Base-by-base conservation (phyloP, 1,140 invertebrate genomes). In the Apis florea region DNA sequence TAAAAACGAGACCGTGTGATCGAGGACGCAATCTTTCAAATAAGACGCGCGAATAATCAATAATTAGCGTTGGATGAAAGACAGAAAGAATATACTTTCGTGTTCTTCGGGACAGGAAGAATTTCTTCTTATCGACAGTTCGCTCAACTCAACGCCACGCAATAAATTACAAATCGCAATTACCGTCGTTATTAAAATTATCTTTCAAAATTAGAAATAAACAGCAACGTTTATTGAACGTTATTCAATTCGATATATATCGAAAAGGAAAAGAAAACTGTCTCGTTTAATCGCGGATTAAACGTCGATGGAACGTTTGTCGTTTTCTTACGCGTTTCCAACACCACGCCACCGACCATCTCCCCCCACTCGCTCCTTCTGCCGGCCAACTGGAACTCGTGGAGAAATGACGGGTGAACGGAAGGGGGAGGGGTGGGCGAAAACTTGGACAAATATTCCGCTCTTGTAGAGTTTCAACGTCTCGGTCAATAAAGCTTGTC, bases 361-460 rank as follows among this genome's bases (percentile, higher is more conserved):
- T 4, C 1, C 19, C 9, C 26, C 19, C 21, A 31, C 63, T 15
- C 24, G 31, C 31, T 40, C 31, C 31, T 40, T 40, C 31, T 40
- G 31, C 31, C 5, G 15, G 31, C 21, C n/a, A 1, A 49, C 0
- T 59, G 56, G 15, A 61, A 59, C 49, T 51, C 15, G 47, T 31
- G 66, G 61, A 66, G 31, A 85, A 72, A 82, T 64, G 47, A 58
- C 19, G 49, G 58, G 15, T 31, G 19, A 64, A 21, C 13, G 53
- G 21, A 21, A 49, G 19, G 15, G 31, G 15, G 58, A 24, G 13
- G 53, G 19, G 21, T 47, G 15, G 54, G 21, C 31, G 69, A 71
- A 84, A 31, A 72, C n/a, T 85, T 51, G 72, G 6, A 63, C 40
- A 67, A 83, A 63, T 71, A 79, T 84, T 66, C 63, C 19, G 31